These are phyloP conservation scores for Gymnopithys bicolor DNA, from an alignment of 2,797 vertebrate genomes.

Conservation along the genomic window DNA sequence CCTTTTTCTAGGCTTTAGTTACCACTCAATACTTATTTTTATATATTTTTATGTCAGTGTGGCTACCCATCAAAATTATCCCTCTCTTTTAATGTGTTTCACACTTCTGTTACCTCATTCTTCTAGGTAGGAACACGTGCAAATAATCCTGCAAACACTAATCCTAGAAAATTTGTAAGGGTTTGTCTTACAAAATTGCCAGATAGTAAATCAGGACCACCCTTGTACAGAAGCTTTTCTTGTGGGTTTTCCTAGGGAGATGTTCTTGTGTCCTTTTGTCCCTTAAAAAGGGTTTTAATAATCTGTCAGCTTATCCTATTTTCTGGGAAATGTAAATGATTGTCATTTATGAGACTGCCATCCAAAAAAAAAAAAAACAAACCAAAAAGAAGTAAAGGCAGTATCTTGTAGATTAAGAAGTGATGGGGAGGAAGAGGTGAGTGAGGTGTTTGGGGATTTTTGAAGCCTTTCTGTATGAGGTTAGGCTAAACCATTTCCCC, in stretches of 20 bases:
- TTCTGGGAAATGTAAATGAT: not conserved
- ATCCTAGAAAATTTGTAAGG: not conserved
- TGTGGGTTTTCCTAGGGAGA: not conserved
- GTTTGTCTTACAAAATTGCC: not conserved
- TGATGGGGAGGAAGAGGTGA: not conserved
- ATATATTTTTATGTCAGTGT: not conserved
- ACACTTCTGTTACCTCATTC: not conserved
- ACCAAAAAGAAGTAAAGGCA: not conserved
- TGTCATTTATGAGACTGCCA: not conserved
- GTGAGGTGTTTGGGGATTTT: fast-evolving
- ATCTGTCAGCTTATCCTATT: not conserved
- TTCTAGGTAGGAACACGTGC: not conserved
- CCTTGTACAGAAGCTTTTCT: not conserved
- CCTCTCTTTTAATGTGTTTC: not conserved
- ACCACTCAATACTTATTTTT: not conserved
- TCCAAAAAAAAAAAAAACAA: not conserved
- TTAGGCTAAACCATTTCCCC: not conserved
- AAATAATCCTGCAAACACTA: not conserved
- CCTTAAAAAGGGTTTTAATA: not conserved
- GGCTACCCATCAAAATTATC: not conserved
- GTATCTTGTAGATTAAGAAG: not conserved
- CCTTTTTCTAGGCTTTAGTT: not conserved
- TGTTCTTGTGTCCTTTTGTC: not conserved
- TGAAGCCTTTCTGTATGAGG: not conserved
- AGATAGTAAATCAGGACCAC: not conserved